Conservation (phyloP, 2,797 vertebrate species). For the Naso thynnoides region DNA sequence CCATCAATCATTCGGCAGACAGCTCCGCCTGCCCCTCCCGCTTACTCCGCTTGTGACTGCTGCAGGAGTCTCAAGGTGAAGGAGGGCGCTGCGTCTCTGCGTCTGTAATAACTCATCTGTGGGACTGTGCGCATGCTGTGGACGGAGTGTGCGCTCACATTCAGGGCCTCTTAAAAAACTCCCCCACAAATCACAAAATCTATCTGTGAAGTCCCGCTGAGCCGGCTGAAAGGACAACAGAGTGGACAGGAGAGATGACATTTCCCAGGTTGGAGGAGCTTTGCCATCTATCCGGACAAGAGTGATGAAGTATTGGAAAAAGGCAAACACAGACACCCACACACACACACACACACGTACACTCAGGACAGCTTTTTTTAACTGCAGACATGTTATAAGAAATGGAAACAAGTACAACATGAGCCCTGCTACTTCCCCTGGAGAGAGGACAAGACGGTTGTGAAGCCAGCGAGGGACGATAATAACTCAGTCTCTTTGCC, state of each 20-base stretch:
- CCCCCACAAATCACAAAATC: conserved; percentile 11
- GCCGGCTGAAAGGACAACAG: conserved; percentile 25
- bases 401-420: conserved; percentile 15
- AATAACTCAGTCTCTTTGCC: conserved; percentile 54
- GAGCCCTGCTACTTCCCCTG: conserved; percentile 21
- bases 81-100: conserved; percentile 56
- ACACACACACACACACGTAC: too few species aligned
- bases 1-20: conserved; percentile 78
- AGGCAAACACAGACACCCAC: neutral
- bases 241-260: conserved; percentile 23
- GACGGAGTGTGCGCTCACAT: conserved; percentile 9
- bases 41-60: conserved; percentile 20
- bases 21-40: conserved; percentile 33
- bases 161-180: conserved; percentile 17
- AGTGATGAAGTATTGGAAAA: conserved; percentile 13
- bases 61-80: conserved; percentile 76
- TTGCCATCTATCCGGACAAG: conserved; percentile 12
- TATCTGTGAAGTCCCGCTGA: conserved; percentile 10
- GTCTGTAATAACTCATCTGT: conserved; percentile 62
- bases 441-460: conserved; percentile 26
- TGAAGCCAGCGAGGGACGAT: conserved; percentile 31
- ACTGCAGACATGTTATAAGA: conserved; percentile 14
- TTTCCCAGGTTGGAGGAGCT: conserved; percentile 25
- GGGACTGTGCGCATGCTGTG: conserved; percentile 4
- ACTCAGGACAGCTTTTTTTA: conserved; percentile 3